phyloP scores from a whole-genome alignment of 2,113 vertebrate species.

The Lanius ludovicianus region DNA sequence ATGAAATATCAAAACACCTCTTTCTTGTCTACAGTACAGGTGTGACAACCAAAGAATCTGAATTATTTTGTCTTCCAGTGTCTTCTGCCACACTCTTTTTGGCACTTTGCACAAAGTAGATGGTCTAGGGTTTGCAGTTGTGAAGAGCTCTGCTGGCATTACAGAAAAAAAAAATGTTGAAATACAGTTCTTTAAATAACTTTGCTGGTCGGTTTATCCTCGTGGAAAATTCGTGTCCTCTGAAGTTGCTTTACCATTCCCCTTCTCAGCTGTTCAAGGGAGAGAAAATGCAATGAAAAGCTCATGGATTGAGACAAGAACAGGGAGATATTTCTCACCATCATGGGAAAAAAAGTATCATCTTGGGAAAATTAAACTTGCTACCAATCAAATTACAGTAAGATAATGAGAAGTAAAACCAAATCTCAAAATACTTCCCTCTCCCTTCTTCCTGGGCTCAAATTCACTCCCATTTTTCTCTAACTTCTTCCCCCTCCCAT shows the following conservation, averaged over 20 bases:
- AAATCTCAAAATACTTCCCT: not conserved
- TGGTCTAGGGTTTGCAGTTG: not conserved
- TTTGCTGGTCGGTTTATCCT: not conserved
- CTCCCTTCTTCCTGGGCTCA: not conserved
- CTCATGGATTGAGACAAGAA: not conserved
- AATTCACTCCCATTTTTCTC: not conserved
- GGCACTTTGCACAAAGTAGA: not conserved
- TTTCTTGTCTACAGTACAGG: not conserved
- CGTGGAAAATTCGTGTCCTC: too few species aligned
- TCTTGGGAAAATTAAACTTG: not conserved
- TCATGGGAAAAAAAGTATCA: not conserved
- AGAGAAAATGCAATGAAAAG: not conserved
- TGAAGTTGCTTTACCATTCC: not conserved
- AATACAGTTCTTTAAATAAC: not conserved
- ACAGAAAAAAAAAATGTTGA: not conserved
- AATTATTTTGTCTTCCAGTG: not conserved
- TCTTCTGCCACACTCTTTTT: not conserved
- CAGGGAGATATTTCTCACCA: not conserved
- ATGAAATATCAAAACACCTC: not conserved
- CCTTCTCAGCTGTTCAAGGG: not conserved
- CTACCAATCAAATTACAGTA: not conserved
- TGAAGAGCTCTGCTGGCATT: not conserved
- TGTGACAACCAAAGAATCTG: not conserved
- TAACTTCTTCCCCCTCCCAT: not conserved
- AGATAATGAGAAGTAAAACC: not conserved